A percentile compares a stretch with the other conserved stretches of the same genome.
phyloP scores from a whole-genome alignment of 2,113 vertebrate species.

The Hiodon tergisus region DNA sequence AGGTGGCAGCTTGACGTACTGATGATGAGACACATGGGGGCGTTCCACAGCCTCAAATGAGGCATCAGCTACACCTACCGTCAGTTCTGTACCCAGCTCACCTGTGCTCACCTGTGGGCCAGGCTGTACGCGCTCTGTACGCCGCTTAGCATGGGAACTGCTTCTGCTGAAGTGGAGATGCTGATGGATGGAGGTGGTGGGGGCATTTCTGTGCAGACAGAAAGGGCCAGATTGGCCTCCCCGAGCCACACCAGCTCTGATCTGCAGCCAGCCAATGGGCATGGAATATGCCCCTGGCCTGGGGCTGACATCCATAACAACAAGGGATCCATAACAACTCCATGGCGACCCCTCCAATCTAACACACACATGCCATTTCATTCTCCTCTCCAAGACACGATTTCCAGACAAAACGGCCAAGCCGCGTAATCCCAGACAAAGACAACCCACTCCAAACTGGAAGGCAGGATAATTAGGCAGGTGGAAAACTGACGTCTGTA shows the following conservation, averaged over 20 bases:
- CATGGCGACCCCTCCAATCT: too few species aligned
- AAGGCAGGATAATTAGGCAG: conserved; percentile 17
- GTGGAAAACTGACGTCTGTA: conserved; percentile 35
- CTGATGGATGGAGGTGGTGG: too few species aligned
- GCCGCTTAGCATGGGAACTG: too few species aligned
- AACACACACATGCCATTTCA: background rate
- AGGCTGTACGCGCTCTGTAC: too few species aligned
- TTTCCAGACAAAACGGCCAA: background rate
- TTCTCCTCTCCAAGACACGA: background rate
- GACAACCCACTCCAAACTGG: conserved; percentile 33
- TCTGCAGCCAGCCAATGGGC: background rate
- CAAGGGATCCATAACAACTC: too few species aligned
- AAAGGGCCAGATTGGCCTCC: too few species aligned
- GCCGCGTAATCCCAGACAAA: background rate
- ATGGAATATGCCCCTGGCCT: background rate
- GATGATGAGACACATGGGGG: too few species aligned
- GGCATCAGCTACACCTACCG: background rate
- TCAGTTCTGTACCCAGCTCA: too few species aligned
- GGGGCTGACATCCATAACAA: background rate
- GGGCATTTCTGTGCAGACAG: too few species aligned
- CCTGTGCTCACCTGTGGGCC: too few species aligned
- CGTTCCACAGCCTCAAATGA: background rate
- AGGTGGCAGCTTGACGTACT: too few species aligned
- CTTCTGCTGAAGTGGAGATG: too few species aligned
- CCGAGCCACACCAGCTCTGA: background rate